A percentile compares a stretch with the other conserved stretches of the same genome.
Conservation (phyloP, 1,140 invertebrate genomes). For the Drosophila carrolli region DNA sequence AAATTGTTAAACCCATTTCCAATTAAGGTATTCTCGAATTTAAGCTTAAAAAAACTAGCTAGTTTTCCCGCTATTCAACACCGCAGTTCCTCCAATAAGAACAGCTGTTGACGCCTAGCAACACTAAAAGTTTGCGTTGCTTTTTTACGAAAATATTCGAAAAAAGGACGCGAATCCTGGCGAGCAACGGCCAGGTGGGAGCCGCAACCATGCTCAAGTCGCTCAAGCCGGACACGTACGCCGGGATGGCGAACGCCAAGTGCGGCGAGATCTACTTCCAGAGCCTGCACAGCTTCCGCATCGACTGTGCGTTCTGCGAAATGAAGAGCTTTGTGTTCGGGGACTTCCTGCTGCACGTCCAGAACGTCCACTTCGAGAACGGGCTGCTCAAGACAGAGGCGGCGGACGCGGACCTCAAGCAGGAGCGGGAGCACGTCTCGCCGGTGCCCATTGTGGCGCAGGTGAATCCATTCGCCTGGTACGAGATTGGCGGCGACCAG, state of each 20-base stretch:
- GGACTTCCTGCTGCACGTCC: conserved; percentile 73
- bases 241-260: conserved; percentile 68
- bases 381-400: conserved; percentile 64
- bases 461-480: conserved; percentile 61
- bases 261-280: conserved; percentile 80
- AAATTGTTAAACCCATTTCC: background rate
- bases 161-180: conserved; percentile 34
- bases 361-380: conserved; percentile 67
- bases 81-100: background rate
- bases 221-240: conserved; percentile 63
- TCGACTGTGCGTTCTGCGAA: conserved; percentile 70
- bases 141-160: conserved; percentile 11
- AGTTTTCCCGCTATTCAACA: background rate
- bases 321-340: conserved; percentile 73
- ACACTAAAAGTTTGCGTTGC: conserved; percentile 56
- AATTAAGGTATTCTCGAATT: too few relatives aligned
- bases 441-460: conserved; percentile 23
- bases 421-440: conserved; percentile 27
- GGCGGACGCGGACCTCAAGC: conserved; percentile 32
- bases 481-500: conserved; percentile 43
- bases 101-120: conserved; percentile 47
- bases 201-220: conserved; percentile 62
- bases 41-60: background rate
- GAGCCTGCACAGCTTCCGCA: conserved; percentile 66
- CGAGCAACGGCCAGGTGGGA: conserved; percentile 36